Base-by-base conservation (phyloP, 2,113 vertebrate genomes). In the Campylomormyrus numenius region DNA sequence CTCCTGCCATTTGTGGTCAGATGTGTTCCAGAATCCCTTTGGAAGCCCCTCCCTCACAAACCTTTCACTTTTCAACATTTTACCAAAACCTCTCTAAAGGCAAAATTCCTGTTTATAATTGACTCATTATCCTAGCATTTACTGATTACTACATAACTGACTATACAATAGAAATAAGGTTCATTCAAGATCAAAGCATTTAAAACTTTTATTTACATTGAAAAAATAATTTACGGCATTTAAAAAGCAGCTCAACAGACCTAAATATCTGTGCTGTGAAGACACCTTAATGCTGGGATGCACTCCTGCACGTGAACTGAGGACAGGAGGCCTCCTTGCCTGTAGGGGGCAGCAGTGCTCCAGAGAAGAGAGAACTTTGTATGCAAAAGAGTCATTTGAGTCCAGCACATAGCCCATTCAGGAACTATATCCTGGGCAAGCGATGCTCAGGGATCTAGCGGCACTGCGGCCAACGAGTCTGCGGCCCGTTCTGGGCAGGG, bases 361-460 rank as follows among this genome's bases (percentile, higher is more conserved):
- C 74, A 80, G 13, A 80, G 4, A 24, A 3, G 31, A 80, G 13
- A 7, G 15, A 85, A 48, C 83, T n/a, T 84, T 21, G 24, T 85
- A 48, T 85, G 17, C 17, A 42, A 83, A 7, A 74, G 74, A 5
- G 11, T 80, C 35, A 80, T 17, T 48, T 45, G 83, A 24, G 45
- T 83, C 77, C 45, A 24, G 80, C 19, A n/a, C 80, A 46, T 10
- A 11, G 15, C 5, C 45, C 39, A n/a, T 48, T 85, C 45, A 85
- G 45, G 45, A 48, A 46, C 42, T 24, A 13, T 91, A 91, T 0
- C 93, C 92, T 1, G 93, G 90, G 50, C 94, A 94, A 35, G 92
- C 94, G 87, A 97, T 97, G 92, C 98, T 97, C 91, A 97, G 95
- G 0, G 98, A 98, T n/a, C 96, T 97, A 1, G 89, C 89, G 0